phyloP scores from a whole-genome alignment of 1,140 invertebrate genomes.

The Temnothorax longispinosus region DNA sequence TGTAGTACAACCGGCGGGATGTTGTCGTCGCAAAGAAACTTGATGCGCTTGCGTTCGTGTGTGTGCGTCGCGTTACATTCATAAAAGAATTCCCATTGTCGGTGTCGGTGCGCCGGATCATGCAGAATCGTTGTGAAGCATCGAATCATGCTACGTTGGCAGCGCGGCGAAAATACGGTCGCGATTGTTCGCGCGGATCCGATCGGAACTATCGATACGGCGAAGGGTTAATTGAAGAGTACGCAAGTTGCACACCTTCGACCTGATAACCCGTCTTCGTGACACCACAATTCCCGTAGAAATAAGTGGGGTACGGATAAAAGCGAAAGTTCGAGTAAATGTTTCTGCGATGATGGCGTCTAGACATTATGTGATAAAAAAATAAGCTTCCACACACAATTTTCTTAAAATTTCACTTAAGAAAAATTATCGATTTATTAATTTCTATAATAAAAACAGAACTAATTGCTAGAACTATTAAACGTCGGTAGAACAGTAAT shows the following conservation, averaged over 20 bases:
- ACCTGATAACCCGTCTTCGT: constrained; percentile 68
- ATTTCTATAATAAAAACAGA: not conserved
- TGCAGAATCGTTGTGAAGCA: not conserved
- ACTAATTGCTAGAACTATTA: not conserved
- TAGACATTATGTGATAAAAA: no score
- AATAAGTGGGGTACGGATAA: constrained; percentile 53
- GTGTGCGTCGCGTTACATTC: no score
- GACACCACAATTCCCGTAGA: constrained; percentile 72
- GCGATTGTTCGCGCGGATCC: constrained; percentile 73
- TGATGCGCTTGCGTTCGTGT: not conserved
- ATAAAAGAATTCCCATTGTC: not conserved
- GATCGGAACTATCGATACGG: constrained; percentile 78
- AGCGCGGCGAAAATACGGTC: constrained; percentile 68
- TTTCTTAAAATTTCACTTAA: not conserved
- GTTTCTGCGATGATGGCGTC: not conserved
- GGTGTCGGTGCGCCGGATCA: constrained; percentile 37
- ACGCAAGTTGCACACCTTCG: constrained; percentile 76
- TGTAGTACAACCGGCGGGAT: not conserved
- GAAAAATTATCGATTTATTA: not conserved
- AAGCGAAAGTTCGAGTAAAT: constrained; percentile 24
- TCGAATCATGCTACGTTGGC: constrained; percentile 80
- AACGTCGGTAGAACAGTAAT: not conserved
- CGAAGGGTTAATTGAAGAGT: constrained; percentile 81
- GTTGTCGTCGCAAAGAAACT: constrained; percentile 13
- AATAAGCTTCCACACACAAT: not conserved